Percentiles rank a stretch among this genome's conserved stretches.
These are phyloP conservation scores for Rhinatrema bivittatum DNA, from an alignment of 2,797 vertebrate species.

Conservation along the genomic window DNA sequence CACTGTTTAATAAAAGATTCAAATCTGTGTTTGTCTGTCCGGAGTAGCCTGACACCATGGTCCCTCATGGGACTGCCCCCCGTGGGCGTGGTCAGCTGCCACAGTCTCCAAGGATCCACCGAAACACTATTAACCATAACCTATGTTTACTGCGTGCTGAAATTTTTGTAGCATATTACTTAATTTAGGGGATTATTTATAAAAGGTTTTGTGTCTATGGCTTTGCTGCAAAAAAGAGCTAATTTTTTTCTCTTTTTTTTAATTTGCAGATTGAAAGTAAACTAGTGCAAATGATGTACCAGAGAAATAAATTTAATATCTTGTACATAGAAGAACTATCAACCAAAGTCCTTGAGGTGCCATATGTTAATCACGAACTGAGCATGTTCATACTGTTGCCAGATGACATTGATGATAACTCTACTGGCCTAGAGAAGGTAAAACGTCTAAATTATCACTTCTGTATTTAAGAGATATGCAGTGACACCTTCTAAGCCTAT, in stretches of 20 bases:
- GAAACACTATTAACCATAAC: no score
- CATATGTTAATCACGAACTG: conserved; percentile 29
- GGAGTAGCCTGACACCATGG: no score
- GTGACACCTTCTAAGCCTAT: neutral
- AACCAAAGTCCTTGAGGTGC: conserved; percentile 37
- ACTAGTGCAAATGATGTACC: conserved; percentile 51
- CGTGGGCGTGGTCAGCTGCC: no score
- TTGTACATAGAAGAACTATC: conserved; percentile 21
- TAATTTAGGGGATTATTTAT: neutral
- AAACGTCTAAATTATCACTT: neutral
- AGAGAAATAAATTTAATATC: conserved; percentile 26
- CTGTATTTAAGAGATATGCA: no score
- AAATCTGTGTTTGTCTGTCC: no score
- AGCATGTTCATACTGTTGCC: conserved; percentile 43
- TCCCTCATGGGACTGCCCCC: no score
- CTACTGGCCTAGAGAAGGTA: conserved; percentile 37
- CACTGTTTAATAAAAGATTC: no score
- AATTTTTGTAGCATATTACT: no score
- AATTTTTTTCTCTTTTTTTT: neutral
- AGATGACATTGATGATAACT: conserved; percentile 44
- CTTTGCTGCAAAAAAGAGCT: neutral
- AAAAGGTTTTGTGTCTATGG: neutral
- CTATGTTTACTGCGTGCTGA: no score
- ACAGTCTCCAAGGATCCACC: no score
- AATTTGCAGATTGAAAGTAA: conserved; percentile 36